Conservation (phyloP, 2,888 invertebrate genomes). For the Philopedon plagiatum region DNA sequence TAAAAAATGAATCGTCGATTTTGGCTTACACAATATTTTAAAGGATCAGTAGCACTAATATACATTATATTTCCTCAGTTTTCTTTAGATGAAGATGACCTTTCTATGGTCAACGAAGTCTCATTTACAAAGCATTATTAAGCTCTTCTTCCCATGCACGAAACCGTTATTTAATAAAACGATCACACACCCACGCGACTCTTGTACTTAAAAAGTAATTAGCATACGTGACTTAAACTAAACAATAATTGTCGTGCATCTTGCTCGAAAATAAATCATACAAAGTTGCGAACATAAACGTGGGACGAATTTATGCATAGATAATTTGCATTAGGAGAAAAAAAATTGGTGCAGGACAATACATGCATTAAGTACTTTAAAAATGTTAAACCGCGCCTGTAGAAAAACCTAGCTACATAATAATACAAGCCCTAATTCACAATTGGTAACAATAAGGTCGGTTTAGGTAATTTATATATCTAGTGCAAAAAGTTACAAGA, state of each 20-base stretch:
- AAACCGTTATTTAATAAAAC: constrained; percentile 19
- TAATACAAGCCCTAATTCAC: background rate
- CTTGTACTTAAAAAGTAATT: constrained; percentile 14
- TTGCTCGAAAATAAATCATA: constrained; percentile 27
- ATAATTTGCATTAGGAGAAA: constrained; percentile 1
- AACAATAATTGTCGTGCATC: constrained; percentile 24
- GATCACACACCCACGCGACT: constrained; percentile 20
- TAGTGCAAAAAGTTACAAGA: too few relatives aligned
- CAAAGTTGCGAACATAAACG: constrained; percentile 22
- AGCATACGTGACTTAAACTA: constrained; percentile 21
- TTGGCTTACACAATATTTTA: too few relatives aligned
- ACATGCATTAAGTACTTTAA: background rate
- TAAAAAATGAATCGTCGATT: too few relatives aligned
- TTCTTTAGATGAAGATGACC: too few relatives aligned
- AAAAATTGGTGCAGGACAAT: background rate
- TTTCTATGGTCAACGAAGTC: too few relatives aligned
- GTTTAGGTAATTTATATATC: too few relatives aligned
- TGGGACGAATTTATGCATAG: constrained; percentile 25
- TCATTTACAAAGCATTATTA: background rate
- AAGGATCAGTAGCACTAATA: too few relatives aligned
- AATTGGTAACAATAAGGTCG: too few relatives aligned
- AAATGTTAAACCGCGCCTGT: background rate
- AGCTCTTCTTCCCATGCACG: background rate
- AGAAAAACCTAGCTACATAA: background rate
- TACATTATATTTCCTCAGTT: too few relatives aligned